Percentiles rank a stretch among this genome's conserved stretches.
phyloP scores from a whole-genome alignment of 1,140 invertebrate species.

The Drosophila lowei region DNA sequence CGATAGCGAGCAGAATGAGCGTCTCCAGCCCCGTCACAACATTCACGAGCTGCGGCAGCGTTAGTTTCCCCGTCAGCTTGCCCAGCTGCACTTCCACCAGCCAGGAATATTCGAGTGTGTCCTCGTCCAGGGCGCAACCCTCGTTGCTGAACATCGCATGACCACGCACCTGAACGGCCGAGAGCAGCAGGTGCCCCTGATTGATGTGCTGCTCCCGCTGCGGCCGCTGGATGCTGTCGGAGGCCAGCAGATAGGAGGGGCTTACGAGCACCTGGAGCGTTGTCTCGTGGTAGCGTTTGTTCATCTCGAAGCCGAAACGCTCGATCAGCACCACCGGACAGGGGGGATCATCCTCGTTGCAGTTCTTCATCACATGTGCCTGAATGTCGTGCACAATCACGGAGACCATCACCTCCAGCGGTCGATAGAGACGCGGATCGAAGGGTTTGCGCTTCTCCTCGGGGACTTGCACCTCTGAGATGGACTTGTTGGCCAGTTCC shows the following conservation, averaged over 20 bases:
- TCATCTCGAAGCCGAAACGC: conserved; percentile 97
- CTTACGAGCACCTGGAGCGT: conserved; percentile 95
- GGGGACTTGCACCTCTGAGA: conserved; percentile 85
- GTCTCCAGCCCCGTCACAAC: conserved; percentile 94
- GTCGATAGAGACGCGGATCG: conserved; percentile 93
- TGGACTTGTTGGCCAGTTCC: conserved; percentile 84
- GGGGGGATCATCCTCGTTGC: conserved; percentile 92
- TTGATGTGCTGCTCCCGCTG: conserved; percentile 90
- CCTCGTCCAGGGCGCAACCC: conserved; percentile 93
- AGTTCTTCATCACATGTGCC: conserved; percentile 95
- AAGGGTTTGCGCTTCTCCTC: conserved; percentile 86
- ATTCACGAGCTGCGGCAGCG: conserved; percentile 92
- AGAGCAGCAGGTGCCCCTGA: conserved; percentile 95
- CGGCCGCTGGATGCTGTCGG: conserved; percentile 88
- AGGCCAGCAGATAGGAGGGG: conserved; percentile 92
- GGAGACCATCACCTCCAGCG: conserved; percentile 95
- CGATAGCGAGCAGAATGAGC: conserved; percentile 92
- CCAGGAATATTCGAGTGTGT: conserved; percentile 99
- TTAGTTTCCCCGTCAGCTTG: conserved; percentile 91
- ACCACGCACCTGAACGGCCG: conserved; percentile 94
- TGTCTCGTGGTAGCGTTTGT: conserved; percentile 95
- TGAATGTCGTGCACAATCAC: conserved; percentile 98
- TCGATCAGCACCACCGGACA: conserved; percentile 96
- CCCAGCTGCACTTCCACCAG: conserved; percentile 92
- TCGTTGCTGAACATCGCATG: conserved; percentile 99